phyloP scores from a whole-genome alignment of 2,888 invertebrate genomes.

The Ennomos quercinarius region DNA sequence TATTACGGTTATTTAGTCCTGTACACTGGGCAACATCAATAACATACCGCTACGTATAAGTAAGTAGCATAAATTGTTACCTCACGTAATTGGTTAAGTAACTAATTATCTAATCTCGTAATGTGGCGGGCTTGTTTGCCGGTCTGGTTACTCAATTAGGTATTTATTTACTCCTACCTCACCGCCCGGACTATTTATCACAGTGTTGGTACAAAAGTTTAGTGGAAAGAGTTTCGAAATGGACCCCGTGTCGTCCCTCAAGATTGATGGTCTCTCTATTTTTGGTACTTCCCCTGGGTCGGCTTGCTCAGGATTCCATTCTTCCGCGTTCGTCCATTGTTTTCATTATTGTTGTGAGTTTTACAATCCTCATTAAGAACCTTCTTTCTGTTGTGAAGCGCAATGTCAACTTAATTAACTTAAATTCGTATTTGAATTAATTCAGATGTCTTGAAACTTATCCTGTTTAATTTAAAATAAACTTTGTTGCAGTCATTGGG shows the following conservation, averaged over 20 bases:
- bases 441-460: slow-evolving; percentile 26
- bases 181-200: slow-evolving; percentile 73
- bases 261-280: slow-evolving; percentile 69
- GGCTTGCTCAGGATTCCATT: slow-evolving; percentile 51
- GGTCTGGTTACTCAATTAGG: slow-evolving; percentile 44
- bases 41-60: slow-evolving; percentile 3
- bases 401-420: slow-evolving; percentile 48
- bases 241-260: slow-evolving; percentile 73
- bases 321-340: slow-evolving; percentile 56
- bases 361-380: slow-evolving; percentile 59
- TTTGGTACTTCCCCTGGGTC: slow-evolving; percentile 49
- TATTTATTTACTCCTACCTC: slow-evolving; percentile 55
- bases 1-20: neutral
- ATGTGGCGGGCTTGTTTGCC: slow-evolving; percentile 40
- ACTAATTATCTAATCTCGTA: slow-evolving; percentile 45
- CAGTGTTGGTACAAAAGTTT: slow-evolving; percentile 73
- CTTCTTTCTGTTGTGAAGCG: slow-evolving; percentile 45
- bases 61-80: slow-evolving; percentile 17
- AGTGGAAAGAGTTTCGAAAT: slow-evolving; percentile 72
- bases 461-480: slow-evolving; percentile 20
- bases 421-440: slow-evolving; percentile 38
- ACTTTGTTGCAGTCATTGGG: neutral
- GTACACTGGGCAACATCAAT: slow-evolving; percentile 6
- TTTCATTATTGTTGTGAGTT: slow-evolving; percentile 60
- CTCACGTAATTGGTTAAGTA: slow-evolving; percentile 30